Conservation (phyloP, 2,888 invertebrate species). For the Tetanocera ferruginea region DNA sequence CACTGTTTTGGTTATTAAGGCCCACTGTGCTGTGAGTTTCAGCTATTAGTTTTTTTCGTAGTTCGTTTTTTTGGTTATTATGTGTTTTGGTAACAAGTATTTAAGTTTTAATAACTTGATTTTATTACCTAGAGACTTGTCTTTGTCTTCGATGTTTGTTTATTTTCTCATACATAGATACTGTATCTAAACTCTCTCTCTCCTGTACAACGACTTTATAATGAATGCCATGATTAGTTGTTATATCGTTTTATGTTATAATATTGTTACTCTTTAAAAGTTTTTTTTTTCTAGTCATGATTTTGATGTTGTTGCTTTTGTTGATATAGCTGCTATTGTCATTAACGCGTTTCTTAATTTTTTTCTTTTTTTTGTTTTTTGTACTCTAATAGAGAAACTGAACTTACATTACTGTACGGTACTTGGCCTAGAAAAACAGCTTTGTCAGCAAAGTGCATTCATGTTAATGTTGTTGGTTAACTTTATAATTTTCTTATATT, state of each 20-base stretch:
- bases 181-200: too few species aligned
- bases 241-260: neutral
- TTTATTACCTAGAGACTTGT: too few species aligned
- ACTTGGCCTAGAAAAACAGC: slow-evolving; percentile 60
- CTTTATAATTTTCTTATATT: neutral
- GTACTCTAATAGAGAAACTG: slow-evolving; percentile 27
- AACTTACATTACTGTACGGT: slow-evolving; percentile 9
- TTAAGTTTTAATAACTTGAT: too few species aligned
- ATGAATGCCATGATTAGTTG: neutral
- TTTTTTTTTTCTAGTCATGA: neutral
- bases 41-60: neutral
- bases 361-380: neutral
- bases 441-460: slow-evolving; percentile 25
- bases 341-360: slow-evolving; percentile 50
- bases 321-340: slow-evolving; percentile 47
- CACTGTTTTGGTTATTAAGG: neutral
- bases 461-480: neutral
- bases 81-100: too few species aligned
- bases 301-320: neutral
- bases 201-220: neutral
- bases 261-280: neutral
- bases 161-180: too few species aligned
- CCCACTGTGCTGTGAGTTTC: neutral
- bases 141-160: too few species aligned
- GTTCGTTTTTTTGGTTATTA: too few species aligned